A percentile compares a stretch with the other conserved stretches of the same genome.
phyloP scores from a whole-genome alignment of 2,888 invertebrate species.

The Drosophila hamatofila region DNA sequence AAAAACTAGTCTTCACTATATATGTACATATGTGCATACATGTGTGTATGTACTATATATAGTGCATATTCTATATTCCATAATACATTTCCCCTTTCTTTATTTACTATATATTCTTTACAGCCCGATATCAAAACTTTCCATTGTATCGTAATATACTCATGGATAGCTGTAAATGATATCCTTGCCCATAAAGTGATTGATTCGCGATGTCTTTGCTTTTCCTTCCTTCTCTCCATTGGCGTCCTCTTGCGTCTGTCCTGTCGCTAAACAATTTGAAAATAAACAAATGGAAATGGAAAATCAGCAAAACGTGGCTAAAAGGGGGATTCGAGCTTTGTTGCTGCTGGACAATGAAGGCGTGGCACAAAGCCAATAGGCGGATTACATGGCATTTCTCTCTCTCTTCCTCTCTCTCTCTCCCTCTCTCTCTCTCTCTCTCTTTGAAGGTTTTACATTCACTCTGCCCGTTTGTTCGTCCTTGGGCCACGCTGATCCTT shows the following conservation, averaged over 20 bases:
- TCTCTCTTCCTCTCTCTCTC: background rate
- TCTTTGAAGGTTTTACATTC: slow-evolving; percentile 6
- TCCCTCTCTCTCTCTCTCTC: too few relatives aligned
- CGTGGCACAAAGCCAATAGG: slow-evolving; percentile 19
- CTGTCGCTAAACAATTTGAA: slow-evolving; percentile 18
- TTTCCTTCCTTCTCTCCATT: background rate
- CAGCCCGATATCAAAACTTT: background rate
- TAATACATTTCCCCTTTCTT: too few relatives aligned
- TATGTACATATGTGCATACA: too few relatives aligned
- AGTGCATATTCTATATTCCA: too few relatives aligned
- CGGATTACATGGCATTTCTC: slow-evolving; percentile 30
- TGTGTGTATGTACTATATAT: too few relatives aligned
- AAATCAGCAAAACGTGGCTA: slow-evolving; percentile 4
- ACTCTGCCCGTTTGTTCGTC: background rate
- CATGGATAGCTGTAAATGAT: background rate
- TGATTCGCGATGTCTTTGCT: slow-evolving; percentile 1
- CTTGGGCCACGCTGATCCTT: slow-evolving; percentile 15
- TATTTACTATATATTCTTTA: background rate
- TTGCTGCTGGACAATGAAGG: slow-evolving; percentile 17
- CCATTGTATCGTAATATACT: background rate
- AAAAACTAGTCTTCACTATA: too few relatives aligned
- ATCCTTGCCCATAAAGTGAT: slow-evolving; percentile 7
- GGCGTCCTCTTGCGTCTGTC: background rate
- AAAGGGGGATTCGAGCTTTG: background rate
- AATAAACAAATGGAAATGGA: slow-evolving; percentile 28